Percentiles rank a stretch among this genome's conserved stretches.
Evolutionary conservation across 1,140 invertebrate genomes (phyloP).

Genomic region (Brachionus calyciflorus): DNA sequence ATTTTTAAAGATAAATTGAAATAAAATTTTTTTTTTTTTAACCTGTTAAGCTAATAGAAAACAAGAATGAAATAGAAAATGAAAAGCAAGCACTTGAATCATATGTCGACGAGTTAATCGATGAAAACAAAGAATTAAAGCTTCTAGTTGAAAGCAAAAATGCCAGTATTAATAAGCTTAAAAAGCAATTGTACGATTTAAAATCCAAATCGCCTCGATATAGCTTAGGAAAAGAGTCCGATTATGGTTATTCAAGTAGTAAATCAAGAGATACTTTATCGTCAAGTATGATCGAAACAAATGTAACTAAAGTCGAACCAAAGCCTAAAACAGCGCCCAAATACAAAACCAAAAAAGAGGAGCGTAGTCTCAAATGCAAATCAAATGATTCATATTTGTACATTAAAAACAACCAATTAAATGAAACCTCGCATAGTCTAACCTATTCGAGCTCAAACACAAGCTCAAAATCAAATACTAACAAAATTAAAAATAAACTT

Average conservation of each 20-base stretch:
- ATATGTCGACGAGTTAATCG: neutral
- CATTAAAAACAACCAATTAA: constrained; percentile 38
- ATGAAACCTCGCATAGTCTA: neutral
- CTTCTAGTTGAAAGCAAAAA: constrained; percentile 13
- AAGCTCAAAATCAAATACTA: neutral
- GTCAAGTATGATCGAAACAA: constrained; percentile 19
- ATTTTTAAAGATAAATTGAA: neutral
- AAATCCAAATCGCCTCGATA: constrained; percentile 27
- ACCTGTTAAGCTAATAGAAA: constrained; percentile 43
- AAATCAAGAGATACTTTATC: constrained; percentile 42
- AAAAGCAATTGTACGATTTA: constrained; percentile 15
- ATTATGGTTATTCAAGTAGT: constrained; percentile 32
- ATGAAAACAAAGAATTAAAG: constrained; percentile 27
- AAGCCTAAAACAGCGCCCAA: neutral
- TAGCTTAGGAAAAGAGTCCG: constrained; percentile 31
- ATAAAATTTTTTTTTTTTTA: neutral
- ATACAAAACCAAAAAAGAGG: constrained; percentile 38
- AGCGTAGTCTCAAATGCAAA: constrained; percentile 37
- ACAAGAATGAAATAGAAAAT: constrained; percentile 9
- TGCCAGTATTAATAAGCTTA: neutral
- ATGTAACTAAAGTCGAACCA: neutral
- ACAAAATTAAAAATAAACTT: constrained; percentile 30
- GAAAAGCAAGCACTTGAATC: constrained; percentile 3
- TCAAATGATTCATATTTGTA: constrained; percentile 46
- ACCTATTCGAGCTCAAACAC: neutral